phyloP scores from a whole-genome alignment of 2,888 invertebrate species.

The Nymphalis polychloros region DNA sequence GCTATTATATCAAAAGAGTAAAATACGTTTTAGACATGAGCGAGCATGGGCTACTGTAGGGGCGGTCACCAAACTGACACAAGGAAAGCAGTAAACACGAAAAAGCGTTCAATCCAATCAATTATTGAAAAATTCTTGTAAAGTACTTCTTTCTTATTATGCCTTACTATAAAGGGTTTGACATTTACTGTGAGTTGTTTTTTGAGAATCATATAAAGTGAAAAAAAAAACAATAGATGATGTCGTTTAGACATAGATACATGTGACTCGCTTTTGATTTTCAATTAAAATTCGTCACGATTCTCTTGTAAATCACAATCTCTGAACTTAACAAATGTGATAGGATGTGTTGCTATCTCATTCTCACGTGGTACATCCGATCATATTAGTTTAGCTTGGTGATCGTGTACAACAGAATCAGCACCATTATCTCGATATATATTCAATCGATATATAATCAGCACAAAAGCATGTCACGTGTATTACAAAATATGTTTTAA shows the following conservation, averaged over 20 bases:
- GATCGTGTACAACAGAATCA: too few relatives aligned
- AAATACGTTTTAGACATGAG: slow-evolving; percentile 76
- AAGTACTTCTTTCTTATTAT: slow-evolving; percentile 67
- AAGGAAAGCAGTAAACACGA: slow-evolving; percentile 84
- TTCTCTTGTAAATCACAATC: too few relatives aligned
- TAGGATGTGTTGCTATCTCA: too few relatives aligned
- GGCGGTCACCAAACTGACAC: slow-evolving; percentile 83
- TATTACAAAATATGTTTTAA: slow-evolving; percentile 55
- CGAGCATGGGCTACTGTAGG: slow-evolving; percentile 81
- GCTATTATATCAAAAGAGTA: slow-evolving; percentile 77
- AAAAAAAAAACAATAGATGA: slow-evolving; percentile 34
- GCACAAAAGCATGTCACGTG: slow-evolving; percentile 59
- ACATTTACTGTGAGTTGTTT: slow-evolving; percentile 77
- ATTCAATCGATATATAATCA: too few relatives aligned
- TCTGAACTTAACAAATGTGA: too few relatives aligned
- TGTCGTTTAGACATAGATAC: slow-evolving; percentile 39
- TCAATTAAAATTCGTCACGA: not conserved
- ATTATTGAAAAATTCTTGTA: slow-evolving; percentile 73
- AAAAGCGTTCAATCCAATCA: slow-evolving; percentile 83
- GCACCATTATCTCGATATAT: too few relatives aligned
- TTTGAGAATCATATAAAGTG: slow-evolving; percentile 66
- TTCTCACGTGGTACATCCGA: too few relatives aligned
- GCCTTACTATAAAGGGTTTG: slow-evolving; percentile 55
- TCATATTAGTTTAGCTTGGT: too few relatives aligned
- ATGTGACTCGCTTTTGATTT: slow-evolving; percentile 57